phyloP scores from a whole-genome alignment of 2,888 invertebrate genomes.

The Keiferia lycopersicella region DNA sequence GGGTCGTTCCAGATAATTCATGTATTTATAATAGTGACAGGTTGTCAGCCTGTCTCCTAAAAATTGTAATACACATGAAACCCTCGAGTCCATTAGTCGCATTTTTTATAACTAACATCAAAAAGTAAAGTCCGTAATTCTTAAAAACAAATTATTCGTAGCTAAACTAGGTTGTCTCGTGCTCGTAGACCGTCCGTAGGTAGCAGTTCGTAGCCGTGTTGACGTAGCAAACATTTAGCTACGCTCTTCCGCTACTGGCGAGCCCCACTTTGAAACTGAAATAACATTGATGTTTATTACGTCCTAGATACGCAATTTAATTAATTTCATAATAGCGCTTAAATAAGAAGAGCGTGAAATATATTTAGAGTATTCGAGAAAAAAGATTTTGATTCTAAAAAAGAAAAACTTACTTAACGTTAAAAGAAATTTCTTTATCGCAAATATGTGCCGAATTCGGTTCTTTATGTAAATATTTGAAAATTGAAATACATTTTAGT shows the following conservation, averaged over 20 bases:
- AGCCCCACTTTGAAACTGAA: slow-evolving; percentile 6
- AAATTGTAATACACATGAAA: too few relatives aligned
- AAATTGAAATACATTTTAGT: neutral
- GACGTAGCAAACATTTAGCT: slow-evolving; percentile 48
- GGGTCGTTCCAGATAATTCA: too few relatives aligned
- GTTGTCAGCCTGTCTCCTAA: too few relatives aligned
- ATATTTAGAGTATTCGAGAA: neutral
- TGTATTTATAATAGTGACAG: too few relatives aligned
- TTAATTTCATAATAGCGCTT: slow-evolving; percentile 4
- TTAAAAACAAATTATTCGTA: neutral
- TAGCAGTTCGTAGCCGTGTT: slow-evolving; percentile 40
- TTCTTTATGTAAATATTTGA: neutral
- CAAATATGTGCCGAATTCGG: neutral
- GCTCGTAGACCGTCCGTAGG: slow-evolving; percentile 27
- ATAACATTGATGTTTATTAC: neutral
- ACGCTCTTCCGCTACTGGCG: slow-evolving; percentile 35
- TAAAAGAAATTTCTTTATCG: neutral
- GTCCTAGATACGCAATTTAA: neutral
- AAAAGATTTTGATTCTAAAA: neutral
- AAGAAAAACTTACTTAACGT: neutral
- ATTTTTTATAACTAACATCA: too few relatives aligned
- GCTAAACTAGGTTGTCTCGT: slow-evolving; percentile 1
- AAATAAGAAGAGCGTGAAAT: neutral
- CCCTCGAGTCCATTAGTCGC: too few relatives aligned
- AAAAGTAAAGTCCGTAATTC: too few relatives aligned